Percentiles rank a stretch among this genome's conserved stretches.
phyloP scores from a whole-genome alignment of 2,113 vertebrate species.

The Aleadryas rufinucha region DNA sequence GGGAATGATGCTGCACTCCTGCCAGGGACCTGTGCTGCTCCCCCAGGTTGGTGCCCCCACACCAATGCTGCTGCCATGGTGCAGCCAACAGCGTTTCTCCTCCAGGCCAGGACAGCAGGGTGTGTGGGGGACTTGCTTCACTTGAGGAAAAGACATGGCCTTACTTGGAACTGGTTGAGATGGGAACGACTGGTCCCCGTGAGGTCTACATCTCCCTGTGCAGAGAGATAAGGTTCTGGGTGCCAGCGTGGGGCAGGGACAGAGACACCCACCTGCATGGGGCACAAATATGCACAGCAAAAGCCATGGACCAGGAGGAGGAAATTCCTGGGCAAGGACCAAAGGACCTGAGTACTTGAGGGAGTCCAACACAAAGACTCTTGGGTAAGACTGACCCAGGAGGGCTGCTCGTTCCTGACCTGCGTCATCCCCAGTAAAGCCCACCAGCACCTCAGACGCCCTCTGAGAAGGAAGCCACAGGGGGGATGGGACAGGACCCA shows the following conservation, averaged over 20 bases:
- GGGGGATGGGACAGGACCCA: background rate
- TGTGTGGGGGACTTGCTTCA: accelerated
- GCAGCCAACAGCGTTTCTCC: background rate
- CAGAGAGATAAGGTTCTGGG: background rate
- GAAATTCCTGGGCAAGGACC: background rate
- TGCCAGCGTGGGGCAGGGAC: accelerated
- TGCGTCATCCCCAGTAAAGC: background rate
- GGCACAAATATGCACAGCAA: background rate
- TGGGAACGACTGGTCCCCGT: background rate
- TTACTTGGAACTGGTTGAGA: background rate
- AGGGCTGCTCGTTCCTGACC: background rate
- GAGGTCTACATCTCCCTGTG: background rate
- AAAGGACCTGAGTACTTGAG: background rate
- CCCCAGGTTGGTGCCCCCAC: accelerated
- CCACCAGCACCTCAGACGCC: background rate
- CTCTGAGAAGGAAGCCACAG: background rate
- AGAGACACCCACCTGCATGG: accelerated
- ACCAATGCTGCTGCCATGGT: accelerated
- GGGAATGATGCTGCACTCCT: background rate
- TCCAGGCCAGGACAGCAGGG: background rate
- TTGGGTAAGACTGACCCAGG: accelerated
- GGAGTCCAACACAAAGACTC: background rate
- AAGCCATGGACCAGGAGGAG: background rate
- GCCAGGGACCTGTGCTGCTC: background rate
- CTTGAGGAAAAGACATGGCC: background rate